Evolutionary conservation across 2,113 vertebrate species (phyloP).

Genomic region (Ctenomys sociabilis): DNA sequence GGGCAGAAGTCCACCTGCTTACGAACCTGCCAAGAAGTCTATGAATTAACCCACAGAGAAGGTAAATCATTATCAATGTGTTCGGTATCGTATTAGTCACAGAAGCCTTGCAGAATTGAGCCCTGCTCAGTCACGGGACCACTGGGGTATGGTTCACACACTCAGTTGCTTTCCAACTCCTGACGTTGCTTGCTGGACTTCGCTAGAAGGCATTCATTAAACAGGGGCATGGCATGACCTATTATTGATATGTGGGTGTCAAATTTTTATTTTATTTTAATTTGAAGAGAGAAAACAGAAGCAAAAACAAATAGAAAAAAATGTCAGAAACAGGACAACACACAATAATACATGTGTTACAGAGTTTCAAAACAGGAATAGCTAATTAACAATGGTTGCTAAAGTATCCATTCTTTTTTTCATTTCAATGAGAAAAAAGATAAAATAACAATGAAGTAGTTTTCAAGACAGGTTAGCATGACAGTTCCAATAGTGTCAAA

Average conservation of each 20-base stretch:
- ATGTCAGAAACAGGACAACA: no score
- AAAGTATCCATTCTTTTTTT: no score
- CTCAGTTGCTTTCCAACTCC: not conserved
- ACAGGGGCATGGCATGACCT: not conserved
- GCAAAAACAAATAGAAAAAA: no score
- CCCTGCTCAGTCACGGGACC: not conserved
- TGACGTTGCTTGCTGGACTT: not conserved
- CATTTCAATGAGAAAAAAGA: no score
- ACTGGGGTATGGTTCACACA: not conserved
- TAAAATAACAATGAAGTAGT: no score
- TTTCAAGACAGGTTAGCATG: no score
- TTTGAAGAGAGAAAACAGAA: no score
- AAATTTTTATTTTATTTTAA: not conserved
- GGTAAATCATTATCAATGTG: not conserved
- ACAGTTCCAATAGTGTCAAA: not conserved
- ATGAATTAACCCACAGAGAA: not conserved
- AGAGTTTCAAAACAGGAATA: no score
- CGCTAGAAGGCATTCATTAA: not conserved
- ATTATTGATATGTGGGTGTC: not conserved
- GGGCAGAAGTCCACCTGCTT: not conserved
- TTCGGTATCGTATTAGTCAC: not conserved
- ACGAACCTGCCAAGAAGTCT: not conserved
- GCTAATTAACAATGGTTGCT: no score
- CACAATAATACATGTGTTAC: no score
- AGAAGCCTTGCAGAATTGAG: conserved; percentile 34